Evolutionary conservation across 2,797 vertebrate genomes (phyloP).

Genomic region (Enteromius fasciolatus): DNA sequence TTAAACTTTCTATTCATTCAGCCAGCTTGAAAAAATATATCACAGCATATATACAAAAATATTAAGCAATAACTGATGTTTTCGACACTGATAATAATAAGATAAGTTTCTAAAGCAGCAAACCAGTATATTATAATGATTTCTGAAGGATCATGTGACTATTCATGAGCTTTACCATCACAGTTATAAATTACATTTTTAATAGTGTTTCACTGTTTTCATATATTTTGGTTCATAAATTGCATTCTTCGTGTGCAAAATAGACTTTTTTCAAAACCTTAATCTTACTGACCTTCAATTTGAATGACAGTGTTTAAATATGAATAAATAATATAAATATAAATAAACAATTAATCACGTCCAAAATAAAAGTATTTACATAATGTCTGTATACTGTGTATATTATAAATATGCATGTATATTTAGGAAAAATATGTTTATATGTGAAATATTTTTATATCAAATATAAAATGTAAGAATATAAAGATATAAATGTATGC

Average conservation of each 20-base stretch:
- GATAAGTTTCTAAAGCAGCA: neutral
- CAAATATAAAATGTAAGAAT: too few relatives aligned
- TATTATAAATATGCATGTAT: too few relatives aligned
- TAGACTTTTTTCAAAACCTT: neutral
- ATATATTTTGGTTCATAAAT: too few relatives aligned
- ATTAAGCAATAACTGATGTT: neutral
- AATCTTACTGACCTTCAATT: neutral
- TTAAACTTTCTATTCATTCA: neutral
- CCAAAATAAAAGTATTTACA: too few relatives aligned
- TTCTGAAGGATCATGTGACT: neutral
- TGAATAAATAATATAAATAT: neutral
- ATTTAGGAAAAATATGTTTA: too few relatives aligned
- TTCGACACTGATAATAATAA: neutral
- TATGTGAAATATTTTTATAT: too few relatives aligned
- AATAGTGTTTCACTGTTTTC: too few relatives aligned
- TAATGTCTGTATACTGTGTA: too few relatives aligned
- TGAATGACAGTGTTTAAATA: neutral
- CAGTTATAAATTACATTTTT: neutral
- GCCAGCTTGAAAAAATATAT: neutral
- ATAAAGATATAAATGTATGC: too few relatives aligned
- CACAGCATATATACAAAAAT: neutral
- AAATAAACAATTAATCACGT: too few relatives aligned
- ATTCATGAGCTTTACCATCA: neutral
- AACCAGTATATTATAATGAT: neutral
- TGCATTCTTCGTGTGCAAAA: too few relatives aligned